Evolutionary conservation across 2,113 vertebrate species (phyloP), one percentile per base, ranked within the genome.

Genomic region (Alectura lathami): DNA sequence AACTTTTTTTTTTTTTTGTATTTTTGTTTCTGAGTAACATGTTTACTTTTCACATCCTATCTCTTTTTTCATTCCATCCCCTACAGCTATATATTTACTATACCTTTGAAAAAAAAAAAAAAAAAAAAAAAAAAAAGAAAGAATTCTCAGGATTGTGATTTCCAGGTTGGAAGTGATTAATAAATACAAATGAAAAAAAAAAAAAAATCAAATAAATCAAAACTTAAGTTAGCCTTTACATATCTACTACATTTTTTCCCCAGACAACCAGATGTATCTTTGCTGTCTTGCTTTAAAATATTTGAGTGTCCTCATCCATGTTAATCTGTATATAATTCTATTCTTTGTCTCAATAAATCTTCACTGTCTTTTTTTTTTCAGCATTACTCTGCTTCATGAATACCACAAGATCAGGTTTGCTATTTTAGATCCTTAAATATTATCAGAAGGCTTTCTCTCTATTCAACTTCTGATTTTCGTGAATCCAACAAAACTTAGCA

Each of bases 11-110:
- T n/a, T 22, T 9, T 11, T 24, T 26, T 40, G n/a, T n/a, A n/a
- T n/a, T 60, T 38, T 17, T 54, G 30, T 75, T 73, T 54, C 2
- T 1, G 2, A 64, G 6, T 56, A 73, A 47, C 3, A 6, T 9
- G 1, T 42, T 81, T 73, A 10, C 15, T 79, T 83, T 81, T 13
- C 34, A 66, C 17, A 29, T 36, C 8, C 3, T 70, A 30, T 29
- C 1, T 59, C 1, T 38, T 16, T 29, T 56, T 69, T 48, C 42
- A 12, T 62, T 3, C 2, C 4, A 57, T 57, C 2, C 4, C 70
- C 29, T 72, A 14, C 10, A 68, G 3, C 7, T 32, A 68, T 5
- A 38, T 8, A 17, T 15, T 38, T 3, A 59, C 3, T 63, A 20
- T 50, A 17, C 11, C 43, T 32, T 68, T 15, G 1, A 5, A 4